These are phyloP conservation scores for Macaca nemestrina DNA, from an alignment of 2,113 vertebrate species.

Conservation along the genomic window DNA sequence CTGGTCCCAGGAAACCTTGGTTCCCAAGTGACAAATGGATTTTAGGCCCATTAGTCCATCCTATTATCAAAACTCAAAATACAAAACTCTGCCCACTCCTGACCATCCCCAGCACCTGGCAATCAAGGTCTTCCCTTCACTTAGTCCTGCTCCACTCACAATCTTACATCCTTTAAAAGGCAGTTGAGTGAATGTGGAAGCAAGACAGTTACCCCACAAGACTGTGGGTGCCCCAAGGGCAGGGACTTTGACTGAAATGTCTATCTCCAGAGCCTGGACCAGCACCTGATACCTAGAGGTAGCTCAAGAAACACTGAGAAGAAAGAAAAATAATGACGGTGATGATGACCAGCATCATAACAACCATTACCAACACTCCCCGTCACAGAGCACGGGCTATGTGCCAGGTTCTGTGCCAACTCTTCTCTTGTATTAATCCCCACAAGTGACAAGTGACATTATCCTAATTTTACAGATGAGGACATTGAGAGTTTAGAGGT, in stretches of 20 bases:
- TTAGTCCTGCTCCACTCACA: not conserved
- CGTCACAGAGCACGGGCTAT: accelerated
- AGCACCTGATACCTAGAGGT: not conserved
- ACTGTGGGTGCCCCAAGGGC: not conserved
- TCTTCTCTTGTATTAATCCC: not conserved
- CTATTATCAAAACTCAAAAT: not conserved
- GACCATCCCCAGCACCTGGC: not conserved
- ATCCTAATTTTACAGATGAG: not conserved
- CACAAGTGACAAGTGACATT: not conserved
- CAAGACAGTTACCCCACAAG: not conserved
- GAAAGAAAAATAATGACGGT: not conserved
- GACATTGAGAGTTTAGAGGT: not conserved
- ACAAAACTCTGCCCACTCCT: not conserved
- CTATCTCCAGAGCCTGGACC: not conserved
- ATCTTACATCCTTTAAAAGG: not conserved
- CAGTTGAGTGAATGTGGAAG: not conserved
- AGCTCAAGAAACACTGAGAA: not conserved
- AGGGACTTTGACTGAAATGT: not conserved
- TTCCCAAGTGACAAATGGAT: constrained; percentile 26
- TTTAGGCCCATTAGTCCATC: not conserved
- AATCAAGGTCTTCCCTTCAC: not conserved
- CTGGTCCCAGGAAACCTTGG: constrained; percentile 46
- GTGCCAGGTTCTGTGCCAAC: not conserved
- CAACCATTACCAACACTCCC: accelerated
- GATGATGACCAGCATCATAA: accelerated